Conservation (phyloP, 2,113 vertebrate genomes). For the Corythornis vintsioides region DNA sequence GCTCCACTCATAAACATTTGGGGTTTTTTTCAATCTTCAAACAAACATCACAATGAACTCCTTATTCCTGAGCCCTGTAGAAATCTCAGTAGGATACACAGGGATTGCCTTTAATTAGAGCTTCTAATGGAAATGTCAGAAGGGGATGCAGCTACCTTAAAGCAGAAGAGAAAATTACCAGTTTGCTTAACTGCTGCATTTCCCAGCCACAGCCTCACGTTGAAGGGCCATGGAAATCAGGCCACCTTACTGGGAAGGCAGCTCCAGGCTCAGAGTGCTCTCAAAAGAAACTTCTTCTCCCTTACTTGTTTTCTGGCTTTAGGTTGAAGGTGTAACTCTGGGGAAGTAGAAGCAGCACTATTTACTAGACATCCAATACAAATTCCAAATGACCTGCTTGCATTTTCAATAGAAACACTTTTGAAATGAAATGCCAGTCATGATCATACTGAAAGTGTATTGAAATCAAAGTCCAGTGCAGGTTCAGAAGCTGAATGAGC, state of each 20-base stretch:
- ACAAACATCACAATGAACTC: constrained; percentile 33
- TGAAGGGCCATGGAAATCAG: neutral
- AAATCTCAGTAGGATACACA: constrained; percentile 9
- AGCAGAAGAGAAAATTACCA: constrained; percentile 37
- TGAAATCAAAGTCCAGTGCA: neutral
- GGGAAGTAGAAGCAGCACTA: neutral
- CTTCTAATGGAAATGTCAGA: constrained; percentile 37
- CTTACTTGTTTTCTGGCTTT: neutral
- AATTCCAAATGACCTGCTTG: neutral
- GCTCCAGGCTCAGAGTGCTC: neutral
- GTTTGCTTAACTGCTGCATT: constrained; percentile 35
- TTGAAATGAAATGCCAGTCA: neutral
- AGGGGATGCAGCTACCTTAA: neutral
- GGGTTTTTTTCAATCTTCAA: neutral
- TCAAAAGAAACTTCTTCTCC: neutral
- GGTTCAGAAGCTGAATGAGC: neutral
- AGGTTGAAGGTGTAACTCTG: neutral
- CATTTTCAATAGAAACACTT: neutral
- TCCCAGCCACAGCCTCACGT: constrained; percentile 2
- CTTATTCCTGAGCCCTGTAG: neutral
- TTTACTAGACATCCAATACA: neutral
- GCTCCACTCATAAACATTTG: neutral
- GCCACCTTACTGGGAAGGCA: neutral
- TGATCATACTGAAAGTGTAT: neutral
- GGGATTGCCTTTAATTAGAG: constrained; percentile 48